phyloP scores from a whole-genome alignment of 2,888 invertebrate species.

The Perizoma affinitatum region DNA sequence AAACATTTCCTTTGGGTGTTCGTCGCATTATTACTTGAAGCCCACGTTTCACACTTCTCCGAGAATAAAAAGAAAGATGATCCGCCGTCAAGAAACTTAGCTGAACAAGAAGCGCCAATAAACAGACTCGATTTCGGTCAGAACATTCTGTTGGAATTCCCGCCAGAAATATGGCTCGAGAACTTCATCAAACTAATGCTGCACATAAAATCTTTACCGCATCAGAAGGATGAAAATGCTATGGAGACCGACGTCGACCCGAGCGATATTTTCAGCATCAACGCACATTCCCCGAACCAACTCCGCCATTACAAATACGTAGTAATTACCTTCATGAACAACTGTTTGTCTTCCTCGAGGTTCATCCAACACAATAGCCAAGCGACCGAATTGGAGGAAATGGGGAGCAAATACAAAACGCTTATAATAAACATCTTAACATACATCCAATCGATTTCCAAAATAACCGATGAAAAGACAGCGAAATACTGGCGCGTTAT shows the following conservation, averaged over 20 bases:
- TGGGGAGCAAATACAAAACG: slow-evolving; percentile 87
- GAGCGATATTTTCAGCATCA: slow-evolving; percentile 85
- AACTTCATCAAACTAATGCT: slow-evolving; percentile 87
- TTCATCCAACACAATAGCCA: slow-evolving; percentile 87
- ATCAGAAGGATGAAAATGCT: slow-evolving; percentile 83
- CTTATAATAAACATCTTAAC: slow-evolving; percentile 88
- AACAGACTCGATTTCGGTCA: slow-evolving; percentile 87
- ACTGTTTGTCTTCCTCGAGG: slow-evolving; percentile 86
- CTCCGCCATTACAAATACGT: slow-evolving; percentile 93
- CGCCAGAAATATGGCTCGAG: slow-evolving; percentile 84
- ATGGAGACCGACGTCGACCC: slow-evolving; percentile 70
- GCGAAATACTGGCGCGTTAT: slow-evolving; percentile 93
- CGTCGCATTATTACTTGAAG: slow-evolving; percentile 88
- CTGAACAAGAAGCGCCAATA: slow-evolving; percentile 75
- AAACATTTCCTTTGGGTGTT: slow-evolving; percentile 89
- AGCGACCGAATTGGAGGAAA: slow-evolving; percentile 69
- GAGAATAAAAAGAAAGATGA: slow-evolving; percentile 73
- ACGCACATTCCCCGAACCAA: slow-evolving; percentile 88
- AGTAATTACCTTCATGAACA: slow-evolving; percentile 88
- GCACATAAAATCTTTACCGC: slow-evolving; percentile 87
- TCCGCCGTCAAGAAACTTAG: slow-evolving; percentile 55
- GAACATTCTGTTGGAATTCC: slow-evolving; percentile 87
- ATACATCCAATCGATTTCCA: slow-evolving; percentile 87
- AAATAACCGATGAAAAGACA: slow-evolving; percentile 84
- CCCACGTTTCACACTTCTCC: slow-evolving; percentile 85